These are phyloP conservation scores for Helostoma temminkii DNA, from an alignment of 2,797 vertebrate genomes.

Conservation along the genomic window DNA sequence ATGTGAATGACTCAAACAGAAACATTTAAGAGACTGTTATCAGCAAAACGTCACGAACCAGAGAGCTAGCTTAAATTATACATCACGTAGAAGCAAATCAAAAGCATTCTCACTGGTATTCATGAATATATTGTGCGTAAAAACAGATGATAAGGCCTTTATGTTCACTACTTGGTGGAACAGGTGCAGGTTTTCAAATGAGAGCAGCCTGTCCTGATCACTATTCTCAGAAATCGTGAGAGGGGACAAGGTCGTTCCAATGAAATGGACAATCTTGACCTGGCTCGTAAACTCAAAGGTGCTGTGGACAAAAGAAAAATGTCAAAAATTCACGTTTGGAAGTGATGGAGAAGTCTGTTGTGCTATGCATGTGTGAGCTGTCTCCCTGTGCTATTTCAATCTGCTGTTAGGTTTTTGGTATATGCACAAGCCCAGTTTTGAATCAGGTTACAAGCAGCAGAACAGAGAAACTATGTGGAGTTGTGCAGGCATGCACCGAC, in stretches of 20 bases:
- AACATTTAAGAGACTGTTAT: slow-evolving; percentile 16
- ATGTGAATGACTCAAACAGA: slow-evolving; percentile 6
- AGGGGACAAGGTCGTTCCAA: slow-evolving; percentile 73
- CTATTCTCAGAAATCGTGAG: slow-evolving; percentile 75
- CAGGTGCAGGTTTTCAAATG: slow-evolving; percentile 78
- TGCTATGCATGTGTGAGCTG: slow-evolving; percentile 34
- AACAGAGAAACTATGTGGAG: slow-evolving; percentile 32
- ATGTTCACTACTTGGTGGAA: slow-evolving; percentile 63
- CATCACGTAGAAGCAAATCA: neutral
- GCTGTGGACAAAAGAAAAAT: slow-evolving; percentile 54
- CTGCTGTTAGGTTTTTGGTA: slow-evolving; percentile 46
- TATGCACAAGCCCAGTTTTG: slow-evolving; percentile 45
- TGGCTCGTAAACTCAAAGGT: slow-evolving; percentile 72
- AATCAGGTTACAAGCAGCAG: slow-evolving; percentile 52
- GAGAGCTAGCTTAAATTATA: neutral
- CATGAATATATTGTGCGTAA: slow-evolving; percentile 45
- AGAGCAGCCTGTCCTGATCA: slow-evolving; percentile 54
- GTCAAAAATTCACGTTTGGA: slow-evolving; percentile 77
- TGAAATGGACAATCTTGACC: slow-evolving; percentile 62
- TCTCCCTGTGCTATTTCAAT: slow-evolving; percentile 61
- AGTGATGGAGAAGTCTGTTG: slow-evolving; percentile 71
- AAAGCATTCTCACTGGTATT: slow-evolving; percentile 9
- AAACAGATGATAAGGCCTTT: slow-evolving; percentile 69
- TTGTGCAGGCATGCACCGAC: slow-evolving; percentile 56
- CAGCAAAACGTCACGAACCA: slow-evolving; percentile 1